These are phyloP conservation scores for Linepithema humile DNA, from an alignment of 1,140 invertebrate species.

Conservation along the genomic window DNA sequence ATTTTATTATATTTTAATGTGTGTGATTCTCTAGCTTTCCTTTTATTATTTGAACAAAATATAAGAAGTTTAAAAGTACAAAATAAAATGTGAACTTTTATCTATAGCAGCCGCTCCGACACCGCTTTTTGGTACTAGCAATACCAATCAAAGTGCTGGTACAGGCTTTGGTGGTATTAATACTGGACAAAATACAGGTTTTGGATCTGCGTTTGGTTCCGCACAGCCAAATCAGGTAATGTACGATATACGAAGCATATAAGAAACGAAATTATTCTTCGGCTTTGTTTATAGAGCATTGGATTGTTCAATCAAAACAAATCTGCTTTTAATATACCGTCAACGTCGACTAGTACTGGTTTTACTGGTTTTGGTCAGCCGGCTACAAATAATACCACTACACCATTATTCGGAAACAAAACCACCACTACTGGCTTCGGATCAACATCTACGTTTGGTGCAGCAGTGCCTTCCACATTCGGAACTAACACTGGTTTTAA, in stretches of 20 bases:
- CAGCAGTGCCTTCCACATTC: slow-evolving; percentile 82
- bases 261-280: slow-evolving; percentile 2
- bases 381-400: slow-evolving; percentile 78
- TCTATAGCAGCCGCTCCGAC: slow-evolving; percentile 77
- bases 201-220: slow-evolving; percentile 80
- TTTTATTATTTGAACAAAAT: slow-evolving; percentile 41
- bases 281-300: slow-evolving; percentile 75
- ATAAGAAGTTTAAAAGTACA: slow-evolving; percentile 23
- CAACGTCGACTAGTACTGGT: slow-evolving; percentile 79
- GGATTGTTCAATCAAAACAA: slow-evolving; percentile 84
- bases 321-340: slow-evolving; percentile 81
- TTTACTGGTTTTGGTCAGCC: slow-evolving; percentile 84
- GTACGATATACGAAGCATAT: neutral
- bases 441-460: slow-evolving; percentile 83
- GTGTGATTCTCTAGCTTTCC: no score
- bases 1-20: no score
- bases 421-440: slow-evolving; percentile 85
- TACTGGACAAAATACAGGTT: slow-evolving; percentile 80
- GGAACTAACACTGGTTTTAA: slow-evolving; percentile 83
- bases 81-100: slow-evolving; percentile 7
- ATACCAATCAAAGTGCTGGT: slow-evolving; percentile 76
- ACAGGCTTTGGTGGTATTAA: slow-evolving; percentile 81
- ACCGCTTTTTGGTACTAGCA: slow-evolving; percentile 78
- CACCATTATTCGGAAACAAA: slow-evolving; percentile 82
- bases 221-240: slow-evolving; percentile 82